Base-by-base conservation (phyloP, 1,140 invertebrate species). In the Drosophila grimshawi region DNA sequence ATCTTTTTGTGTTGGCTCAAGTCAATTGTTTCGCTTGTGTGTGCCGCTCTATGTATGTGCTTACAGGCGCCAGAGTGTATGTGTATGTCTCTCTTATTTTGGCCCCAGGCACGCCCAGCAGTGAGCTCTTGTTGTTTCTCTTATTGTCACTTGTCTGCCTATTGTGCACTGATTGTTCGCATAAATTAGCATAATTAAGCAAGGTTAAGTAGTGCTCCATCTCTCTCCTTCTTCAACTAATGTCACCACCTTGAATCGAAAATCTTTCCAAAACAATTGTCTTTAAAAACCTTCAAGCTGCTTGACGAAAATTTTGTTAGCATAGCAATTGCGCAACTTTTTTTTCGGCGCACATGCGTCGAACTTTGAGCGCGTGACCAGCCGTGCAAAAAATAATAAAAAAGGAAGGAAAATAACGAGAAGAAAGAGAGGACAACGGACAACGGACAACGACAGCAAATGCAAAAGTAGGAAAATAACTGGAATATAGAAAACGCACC, bases 141-240 rank as follows among this genome's bases (percentile, higher is more conserved):
- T 62, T 67, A 53, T 71, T 88, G 83, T 37, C 85, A 83, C 83
- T 86, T 86, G 80, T 88, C 83, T 88, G 82, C 82, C 83, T 77
- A 82, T 82, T 80, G 79, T 77, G 66, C 67, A 67, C 83, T 78
- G 85, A 88, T 88, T 88, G 85, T 89, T 89, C 78, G 85, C 80
- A 88, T 88, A 88, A 89, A 88, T 88, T 88, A 81, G 69, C 85
- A 88, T 88, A 88, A 89, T 88, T 88, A 89, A 88, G 78, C 85
- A 71, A 71, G 61, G 80, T 78, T 68, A 55, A 74, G 37, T 55
- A 56, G 39, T 27, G 56, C 55, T 37, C 27, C 51, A n/a, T 35
- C 29, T 33, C 11, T 41, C 7, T 37, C 11, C 11, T 10, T 32
- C 33, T 32, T 10, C 2, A 29, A 29, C 39, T 39, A 19, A 19